A percentile compares a stretch with the other conserved stretches of the same genome.
Conservation (phyloP, 2,113 vertebrate species). For the Thunnus maccoyii region DNA sequence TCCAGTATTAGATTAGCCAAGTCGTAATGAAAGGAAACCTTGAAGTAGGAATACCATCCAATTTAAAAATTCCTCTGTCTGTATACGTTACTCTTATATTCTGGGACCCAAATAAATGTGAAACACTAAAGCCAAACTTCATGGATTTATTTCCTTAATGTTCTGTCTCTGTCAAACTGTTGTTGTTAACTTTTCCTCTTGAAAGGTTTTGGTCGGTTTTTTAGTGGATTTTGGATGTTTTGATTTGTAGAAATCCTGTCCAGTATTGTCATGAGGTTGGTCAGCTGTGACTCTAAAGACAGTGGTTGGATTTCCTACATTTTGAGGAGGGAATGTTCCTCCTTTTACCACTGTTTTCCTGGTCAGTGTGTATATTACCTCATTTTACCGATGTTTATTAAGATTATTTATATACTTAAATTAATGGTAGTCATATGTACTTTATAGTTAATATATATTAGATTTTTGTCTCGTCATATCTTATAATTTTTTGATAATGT, state of each 20-base stretch:
- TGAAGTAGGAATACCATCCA: constrained; percentile 28
- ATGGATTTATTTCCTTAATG: background rate
- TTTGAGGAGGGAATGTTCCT: too few relatives aligned
- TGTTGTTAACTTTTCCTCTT: background rate
- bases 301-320: too few relatives aligned
- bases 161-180: background rate
- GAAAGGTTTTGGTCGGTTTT: background rate
- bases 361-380: too few relatives aligned
- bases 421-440: too few relatives aligned
- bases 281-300: background rate
- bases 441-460: too few relatives aligned
- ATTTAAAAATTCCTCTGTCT: constrained; percentile 47
- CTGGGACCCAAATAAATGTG: background rate
- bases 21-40: constrained; percentile 43
- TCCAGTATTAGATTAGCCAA: constrained; percentile 50
- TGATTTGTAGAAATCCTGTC: background rate
- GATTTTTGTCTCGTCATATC: too few relatives aligned
- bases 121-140: background rate
- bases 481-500: too few relatives aligned
- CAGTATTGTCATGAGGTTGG: background rate
- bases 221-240: background rate
- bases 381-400: too few relatives aligned
- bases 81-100: background rate
- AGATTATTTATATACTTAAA: too few relatives aligned
- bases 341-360: too few relatives aligned